A percentile compares a stretch with the other conserved stretches of the same genome.
These are phyloP conservation scores for Sicus ferrugineus DNA, from an alignment of 2,888 invertebrate genomes.

Conservation along the genomic window DNA sequence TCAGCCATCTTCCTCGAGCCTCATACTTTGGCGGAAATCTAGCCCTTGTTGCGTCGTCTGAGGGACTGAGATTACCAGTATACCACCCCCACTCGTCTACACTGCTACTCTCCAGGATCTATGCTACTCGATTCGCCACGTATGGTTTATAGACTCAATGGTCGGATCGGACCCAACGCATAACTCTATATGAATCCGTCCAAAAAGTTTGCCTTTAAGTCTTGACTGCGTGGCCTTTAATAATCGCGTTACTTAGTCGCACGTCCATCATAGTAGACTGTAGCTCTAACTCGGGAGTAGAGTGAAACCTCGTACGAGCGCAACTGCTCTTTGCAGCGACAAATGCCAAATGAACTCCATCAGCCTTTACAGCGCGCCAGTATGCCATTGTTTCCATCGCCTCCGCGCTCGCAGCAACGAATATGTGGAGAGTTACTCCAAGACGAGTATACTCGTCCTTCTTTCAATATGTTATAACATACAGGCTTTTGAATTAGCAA, in stretches of 20 bases:
- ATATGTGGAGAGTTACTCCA: slow-evolving; percentile 26
- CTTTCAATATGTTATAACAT: no score
- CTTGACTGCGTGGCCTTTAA: slow-evolving; percentile 10
- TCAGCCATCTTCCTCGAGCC: neutral
- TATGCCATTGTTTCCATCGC: slow-evolving; percentile 33
- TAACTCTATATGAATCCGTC: slow-evolving; percentile 29
- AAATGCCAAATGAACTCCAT: slow-evolving; percentile 8
- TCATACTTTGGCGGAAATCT: neutral
- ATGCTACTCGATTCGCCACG: slow-evolving; percentile 31
- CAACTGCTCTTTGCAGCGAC: slow-evolving; percentile 21
- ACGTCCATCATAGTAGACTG: slow-evolving; percentile 23
- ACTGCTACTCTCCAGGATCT: slow-evolving; percentile 19
- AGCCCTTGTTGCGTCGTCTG: neutral
- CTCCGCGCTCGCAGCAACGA: slow-evolving; percentile 29
- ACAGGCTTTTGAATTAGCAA: no score
- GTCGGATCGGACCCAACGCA: slow-evolving; percentile 44
- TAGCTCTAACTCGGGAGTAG: slow-evolving; percentile 24
- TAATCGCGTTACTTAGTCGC: slow-evolving; percentile 27
- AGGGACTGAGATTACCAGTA: neutral
- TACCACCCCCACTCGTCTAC: slow-evolving; percentile 1
- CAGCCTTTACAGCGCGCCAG: slow-evolving; percentile 6
- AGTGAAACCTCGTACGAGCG: slow-evolving; percentile 10
- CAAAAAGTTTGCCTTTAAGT: neutral
- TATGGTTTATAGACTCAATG: slow-evolving; percentile 39
- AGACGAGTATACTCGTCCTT: neutral